Evolutionary conservation across 2,888 invertebrate species (phyloP), one percentile per base, ranked within the genome.

Genomic region (Pinctada fucata): DNA sequence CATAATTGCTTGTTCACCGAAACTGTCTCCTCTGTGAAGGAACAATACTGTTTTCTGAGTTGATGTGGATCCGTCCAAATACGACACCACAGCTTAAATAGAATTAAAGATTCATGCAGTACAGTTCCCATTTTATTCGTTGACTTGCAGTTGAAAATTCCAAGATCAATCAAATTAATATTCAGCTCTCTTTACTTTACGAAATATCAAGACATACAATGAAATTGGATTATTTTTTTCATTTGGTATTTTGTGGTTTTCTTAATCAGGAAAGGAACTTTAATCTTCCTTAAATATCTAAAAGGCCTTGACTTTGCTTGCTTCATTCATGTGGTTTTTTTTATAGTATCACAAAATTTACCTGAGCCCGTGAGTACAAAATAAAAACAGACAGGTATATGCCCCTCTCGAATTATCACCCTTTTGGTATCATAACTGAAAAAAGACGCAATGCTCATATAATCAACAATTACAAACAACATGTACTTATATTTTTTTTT

Each of bases 311-410:
- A 58, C 6, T 58, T 10, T 10, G 58, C 6, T 10, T 6, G 1
- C 58, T 58, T 13, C 58, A 58, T 47, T 2, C 3, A 69, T 69
- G 48, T 3, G 47, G 3, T 45, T 8, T 66, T 66, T 4, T 45
- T 45, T 3, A 45, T 13, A 31, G 1, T 68, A 47, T 68, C 10
- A 13, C 8, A 2, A 63, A 67, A 50, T 79, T 72, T 79, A 90
- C 90, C 90, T 84, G 88, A 87, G 50, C 90, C 90, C 10, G 90
- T 88, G 31, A 90, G 77, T 5, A 90, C 83, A 79, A 89, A 89
- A 80, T 90, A 90, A 81, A 88, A 90, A 67, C 88, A 85, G 84
- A 87, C 85, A 0, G 90, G 88, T 31, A 87, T 82, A 73, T 90
- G 89, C 2, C 90, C 90, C 76, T 90, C 89, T 63, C 89, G 78